Percentiles rank a stretch among this genome's conserved stretches.
These are phyloP conservation scores for Chloropsis hardwickii DNA, from an alignment of 2,113 vertebrate genomes.

Conservation along the genomic window DNA sequence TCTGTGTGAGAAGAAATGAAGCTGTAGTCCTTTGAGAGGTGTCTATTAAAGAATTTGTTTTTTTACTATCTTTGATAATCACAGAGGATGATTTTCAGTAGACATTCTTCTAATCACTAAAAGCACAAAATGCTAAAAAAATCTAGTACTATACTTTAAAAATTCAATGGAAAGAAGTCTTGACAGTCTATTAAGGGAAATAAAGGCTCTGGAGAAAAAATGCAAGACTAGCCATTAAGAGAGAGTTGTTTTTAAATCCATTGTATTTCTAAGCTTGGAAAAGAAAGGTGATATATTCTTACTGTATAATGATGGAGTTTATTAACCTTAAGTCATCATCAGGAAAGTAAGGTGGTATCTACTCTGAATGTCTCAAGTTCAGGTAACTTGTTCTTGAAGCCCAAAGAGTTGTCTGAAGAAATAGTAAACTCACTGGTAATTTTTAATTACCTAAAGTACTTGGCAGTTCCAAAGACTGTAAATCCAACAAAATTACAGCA, in stretches of 20 bases:
- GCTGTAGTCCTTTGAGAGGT: background rate
- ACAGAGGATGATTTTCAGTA: background rate
- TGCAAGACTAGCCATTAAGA: background rate
- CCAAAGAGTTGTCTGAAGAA: background rate
- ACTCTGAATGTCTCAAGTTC: background rate
- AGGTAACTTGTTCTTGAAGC: background rate
- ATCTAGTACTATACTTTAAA: background rate
- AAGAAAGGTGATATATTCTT: background rate
- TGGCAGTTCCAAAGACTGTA: background rate
- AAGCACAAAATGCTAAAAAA: background rate
- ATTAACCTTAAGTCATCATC: background rate
- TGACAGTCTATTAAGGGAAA: background rate
- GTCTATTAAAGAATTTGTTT: background rate
- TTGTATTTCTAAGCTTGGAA: background rate
- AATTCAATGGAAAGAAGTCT: background rate
- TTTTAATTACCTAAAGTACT: background rate
- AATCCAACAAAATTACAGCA: background rate
- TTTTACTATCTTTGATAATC: background rate
- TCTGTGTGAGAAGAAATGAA: background rate
- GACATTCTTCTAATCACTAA: background rate
- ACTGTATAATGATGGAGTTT: background rate
- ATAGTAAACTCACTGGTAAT: background rate
- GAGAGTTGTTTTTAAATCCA: background rate
- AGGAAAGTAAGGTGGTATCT: background rate
- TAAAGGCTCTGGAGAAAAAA: background rate